Evolutionary conservation across 2,797 vertebrate species (phyloP), one percentile per base, ranked within the genome.

Genomic region (Rhabdomys pumilio): DNA sequence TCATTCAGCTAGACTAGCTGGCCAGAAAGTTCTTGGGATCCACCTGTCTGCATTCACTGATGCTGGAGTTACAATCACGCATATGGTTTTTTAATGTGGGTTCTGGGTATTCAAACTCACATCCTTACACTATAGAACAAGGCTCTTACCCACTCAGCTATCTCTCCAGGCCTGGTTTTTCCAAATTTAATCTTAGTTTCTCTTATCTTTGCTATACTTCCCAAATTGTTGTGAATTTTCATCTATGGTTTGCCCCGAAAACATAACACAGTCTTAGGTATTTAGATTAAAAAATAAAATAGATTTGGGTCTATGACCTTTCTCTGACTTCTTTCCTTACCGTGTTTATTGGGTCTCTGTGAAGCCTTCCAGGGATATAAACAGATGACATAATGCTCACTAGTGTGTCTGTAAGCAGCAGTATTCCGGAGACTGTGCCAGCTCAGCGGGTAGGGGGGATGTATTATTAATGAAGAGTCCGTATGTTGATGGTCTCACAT

Each of bases 391-490:
- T 34, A 29, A 31, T 38, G 65, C 61, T 15, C 9, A 19, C 47
- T 19, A 47, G 15, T 4, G 57, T 41, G 41, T 77, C 76, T 93
- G 11, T n/a, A 47, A 85, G 38, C 10, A 20, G 44, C 1, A 89
- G 83, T 31, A 14, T 73, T 85, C 82, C 41, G 73, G 89, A 89
- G 41, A 55, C 65, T 24, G 38, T 11, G 15, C 59, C 50, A 34
- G 61, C 47, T 89, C 13, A 53, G 38, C 7, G 61, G 65, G 34
- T 7, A 44, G 11, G 47, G 14, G 7, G 8, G n/a, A 26, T 76
- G 26, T 31, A 96, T 88, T 87, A 75, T 96, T 87, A 79, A 91
- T 34, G 50, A 73, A 59, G 50, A 72, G 8, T 57, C 11, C 31
- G 24, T 10, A n/a, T 0, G 15, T n/a, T 59, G 31, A 38, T 63